Conservation (phyloP, 1,140 invertebrate genomes). For the Epicauta chinensis region DNA sequence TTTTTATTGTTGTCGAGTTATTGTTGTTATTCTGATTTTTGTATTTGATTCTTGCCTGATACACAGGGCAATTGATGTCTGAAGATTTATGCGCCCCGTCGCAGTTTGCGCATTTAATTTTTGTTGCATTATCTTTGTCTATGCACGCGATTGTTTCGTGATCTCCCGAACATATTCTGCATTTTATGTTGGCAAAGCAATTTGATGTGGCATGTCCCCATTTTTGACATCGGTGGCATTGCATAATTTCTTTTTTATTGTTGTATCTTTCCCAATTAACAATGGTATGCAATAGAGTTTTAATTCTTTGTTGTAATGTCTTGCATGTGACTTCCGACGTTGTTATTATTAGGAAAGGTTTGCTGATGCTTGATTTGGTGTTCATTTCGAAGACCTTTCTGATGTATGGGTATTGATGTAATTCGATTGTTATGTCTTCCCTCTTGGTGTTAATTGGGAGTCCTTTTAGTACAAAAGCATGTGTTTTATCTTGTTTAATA, state of each 20-base stretch:
- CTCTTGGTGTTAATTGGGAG: not conserved
- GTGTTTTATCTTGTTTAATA: too few species aligned
- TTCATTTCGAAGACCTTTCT: not conserved
- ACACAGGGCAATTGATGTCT: not conserved
- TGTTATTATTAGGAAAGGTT: constrained; percentile 5
- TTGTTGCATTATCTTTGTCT: constrained; percentile 11
- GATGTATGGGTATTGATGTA: not conserved
- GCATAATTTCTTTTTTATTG: constrained; percentile 25
- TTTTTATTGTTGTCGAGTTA: too few species aligned
- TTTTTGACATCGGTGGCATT: constrained; percentile 37
- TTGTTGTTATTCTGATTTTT: not conserved
- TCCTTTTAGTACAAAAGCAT: not conserved
- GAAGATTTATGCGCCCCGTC: constrained; percentile 28
- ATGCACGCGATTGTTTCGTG: constrained; percentile 35
- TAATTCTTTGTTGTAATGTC: not conserved
- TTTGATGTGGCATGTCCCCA: constrained; percentile 36
- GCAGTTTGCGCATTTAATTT: constrained; percentile 37
- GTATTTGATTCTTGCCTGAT: not conserved
- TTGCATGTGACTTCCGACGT: not conserved
- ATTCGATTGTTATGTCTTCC: not conserved
- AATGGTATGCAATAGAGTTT: not conserved
- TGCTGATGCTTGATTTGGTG: not conserved
- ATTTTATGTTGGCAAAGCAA: constrained; percentile 28
- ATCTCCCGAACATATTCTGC: constrained; percentile 37
- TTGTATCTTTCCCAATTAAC: constrained; percentile 26